Conservation (phyloP, 2,113 vertebrate species). For the Holacanthus passer region DNA sequence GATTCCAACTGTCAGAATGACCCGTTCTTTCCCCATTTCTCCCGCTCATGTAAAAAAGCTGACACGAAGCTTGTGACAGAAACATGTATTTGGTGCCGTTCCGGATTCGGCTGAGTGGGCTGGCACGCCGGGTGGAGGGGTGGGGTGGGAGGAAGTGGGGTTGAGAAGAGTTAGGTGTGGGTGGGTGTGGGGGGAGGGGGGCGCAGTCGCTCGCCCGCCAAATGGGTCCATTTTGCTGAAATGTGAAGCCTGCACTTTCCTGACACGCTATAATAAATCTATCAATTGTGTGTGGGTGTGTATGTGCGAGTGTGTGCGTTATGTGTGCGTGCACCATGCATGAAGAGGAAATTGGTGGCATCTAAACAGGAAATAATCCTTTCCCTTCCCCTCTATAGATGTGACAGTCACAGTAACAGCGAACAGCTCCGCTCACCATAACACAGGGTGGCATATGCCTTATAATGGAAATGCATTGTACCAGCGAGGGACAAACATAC, state of each 20-base stretch:
- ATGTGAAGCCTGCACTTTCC: conserved; percentile 80
- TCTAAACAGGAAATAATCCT: conserved; percentile 78
- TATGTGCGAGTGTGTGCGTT: conserved; percentile 18
- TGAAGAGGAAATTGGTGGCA: conserved; percentile 72
- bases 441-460: conserved; percentile 69
- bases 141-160: conserved; percentile 36
- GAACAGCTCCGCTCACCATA: conserved; percentile 58
- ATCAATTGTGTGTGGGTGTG: conserved; percentile 68
- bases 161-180: conserved; percentile 39
- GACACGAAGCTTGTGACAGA: conserved; percentile 82
- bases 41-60: conserved; percentile 70
- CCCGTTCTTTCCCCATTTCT: conserved; percentile 71
- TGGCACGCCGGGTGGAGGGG: conserved; percentile 20
- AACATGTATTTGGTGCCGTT: conserved; percentile 77
- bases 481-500: conserved; percentile 47
- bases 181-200: neutral
- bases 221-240: conserved; percentile 80
- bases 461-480: conserved; percentile 77
- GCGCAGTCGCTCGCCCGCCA: conserved; percentile 54
- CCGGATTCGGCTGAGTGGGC: conserved; percentile 74
- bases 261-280: conserved; percentile 81
- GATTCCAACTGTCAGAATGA: conserved; percentile 80
- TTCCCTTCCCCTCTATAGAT: conserved; percentile 56
- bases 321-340: conserved; percentile 44
- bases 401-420: conserved; percentile 75